These are phyloP conservation scores for Girardia tigrina DNA, from an alignment of 2,888 invertebrate genomes.

Conservation along the genomic window DNA sequence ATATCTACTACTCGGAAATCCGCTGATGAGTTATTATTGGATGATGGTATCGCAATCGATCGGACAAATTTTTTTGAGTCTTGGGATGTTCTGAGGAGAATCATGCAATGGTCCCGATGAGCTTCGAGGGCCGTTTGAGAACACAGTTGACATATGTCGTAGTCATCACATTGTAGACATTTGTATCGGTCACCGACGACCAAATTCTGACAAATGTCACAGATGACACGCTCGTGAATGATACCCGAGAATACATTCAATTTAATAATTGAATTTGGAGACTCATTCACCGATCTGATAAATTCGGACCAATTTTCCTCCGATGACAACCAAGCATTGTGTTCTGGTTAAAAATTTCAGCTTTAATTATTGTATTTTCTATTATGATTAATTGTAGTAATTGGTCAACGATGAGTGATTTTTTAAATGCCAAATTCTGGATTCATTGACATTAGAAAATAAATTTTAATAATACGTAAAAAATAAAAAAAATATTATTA, in stretches of 20 bases:
- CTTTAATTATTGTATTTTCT: no score
- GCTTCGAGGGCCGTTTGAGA: not conserved
- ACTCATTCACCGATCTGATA: not conserved
- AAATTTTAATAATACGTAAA: no score
- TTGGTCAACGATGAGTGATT: no score
- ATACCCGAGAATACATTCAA: not conserved
- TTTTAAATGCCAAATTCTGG: no score
- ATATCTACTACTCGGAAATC: not conserved
- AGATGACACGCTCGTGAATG: not conserved
- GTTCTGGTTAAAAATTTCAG: no score
- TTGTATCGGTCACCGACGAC: not conserved
- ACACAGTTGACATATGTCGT: slow-evolving; percentile 11
- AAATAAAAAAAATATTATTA: no score
- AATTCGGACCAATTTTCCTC: not conserved
- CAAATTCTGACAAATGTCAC: not conserved
- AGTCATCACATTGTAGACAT: slow-evolving; percentile 28
- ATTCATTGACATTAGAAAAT: no score
- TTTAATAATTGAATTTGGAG: not conserved
- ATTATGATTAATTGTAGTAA: no score
- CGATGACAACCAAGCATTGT: not conserved
- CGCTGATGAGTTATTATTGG: not conserved
- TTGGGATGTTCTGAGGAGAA: not conserved
- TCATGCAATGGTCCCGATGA: not conserved
- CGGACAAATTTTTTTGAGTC: not conserved
- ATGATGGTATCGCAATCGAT: not conserved